These are phyloP conservation scores for Dendrocincla tyrannina DNA, from an alignment of 2,797 vertebrate species.

Conservation along the genomic window DNA sequence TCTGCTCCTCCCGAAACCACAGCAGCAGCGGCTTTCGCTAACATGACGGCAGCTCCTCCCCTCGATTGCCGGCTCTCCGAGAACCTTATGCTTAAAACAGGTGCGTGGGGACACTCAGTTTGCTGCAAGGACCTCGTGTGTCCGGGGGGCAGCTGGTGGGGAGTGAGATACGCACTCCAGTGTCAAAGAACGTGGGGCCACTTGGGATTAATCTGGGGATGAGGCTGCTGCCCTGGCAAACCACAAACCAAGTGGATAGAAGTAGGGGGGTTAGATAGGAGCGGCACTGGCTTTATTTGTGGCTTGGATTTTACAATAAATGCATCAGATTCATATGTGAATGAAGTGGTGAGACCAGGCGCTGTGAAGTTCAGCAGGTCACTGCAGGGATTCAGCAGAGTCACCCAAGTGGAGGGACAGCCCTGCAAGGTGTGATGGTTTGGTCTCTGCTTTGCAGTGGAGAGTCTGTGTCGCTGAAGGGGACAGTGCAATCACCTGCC, in stretches of 20 bases:
- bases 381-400: background rate
- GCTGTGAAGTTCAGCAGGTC: background rate
- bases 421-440: accelerated
- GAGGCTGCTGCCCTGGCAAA: background rate
- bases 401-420: accelerated
- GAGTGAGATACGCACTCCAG: background rate
- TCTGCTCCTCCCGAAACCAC: conserved; percentile 57
- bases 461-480: background rate
- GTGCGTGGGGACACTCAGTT: conserved; percentile 64
- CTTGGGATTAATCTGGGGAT: accelerated
- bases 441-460: background rate
- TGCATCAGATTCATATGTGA: background rate
- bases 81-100: conserved; percentile 92
- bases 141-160: background rate
- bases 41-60: conserved; percentile 81
- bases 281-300: background rate
- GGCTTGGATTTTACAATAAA: background rate
- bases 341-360: no score
- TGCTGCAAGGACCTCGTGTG: background rate
- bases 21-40: conserved; percentile 73
- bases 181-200: accelerated
- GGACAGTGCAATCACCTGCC: background rate
- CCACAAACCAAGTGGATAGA: accelerated
- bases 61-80: conserved; percentile 91
- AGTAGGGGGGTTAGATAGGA: accelerated